phyloP scores from a whole-genome alignment of 2,113 vertebrate species.

The Bubo bubo region DNA sequence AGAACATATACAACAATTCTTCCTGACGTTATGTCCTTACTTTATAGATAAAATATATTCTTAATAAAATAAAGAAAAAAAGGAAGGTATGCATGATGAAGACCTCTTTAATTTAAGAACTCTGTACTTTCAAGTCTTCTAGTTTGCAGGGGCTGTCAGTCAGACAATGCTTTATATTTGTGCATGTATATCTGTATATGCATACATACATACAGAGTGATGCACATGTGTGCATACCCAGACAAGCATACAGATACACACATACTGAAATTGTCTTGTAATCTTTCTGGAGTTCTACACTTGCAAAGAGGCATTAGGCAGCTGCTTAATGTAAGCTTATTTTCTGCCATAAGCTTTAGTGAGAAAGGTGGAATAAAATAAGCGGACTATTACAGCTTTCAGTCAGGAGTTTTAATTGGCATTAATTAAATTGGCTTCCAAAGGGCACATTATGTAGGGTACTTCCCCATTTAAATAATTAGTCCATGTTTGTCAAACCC shows the following conservation, averaged over 20 bases:
- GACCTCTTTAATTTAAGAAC: not conserved
- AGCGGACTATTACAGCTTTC: not conserved
- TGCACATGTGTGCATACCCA: not conserved
- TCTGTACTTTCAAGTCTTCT: not conserved
- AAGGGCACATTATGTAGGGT: not conserved
- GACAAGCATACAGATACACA: not conserved
- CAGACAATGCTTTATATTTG: not conserved
- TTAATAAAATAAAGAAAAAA: not conserved
- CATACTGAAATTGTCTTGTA: not conserved
- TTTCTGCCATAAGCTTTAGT: not conserved
- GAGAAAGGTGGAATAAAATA: not conserved
- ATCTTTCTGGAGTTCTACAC: not conserved
- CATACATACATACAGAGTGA: not conserved
- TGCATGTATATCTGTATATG: not conserved
- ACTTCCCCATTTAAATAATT: conserved; percentile 39
- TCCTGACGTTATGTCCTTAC: not conserved
- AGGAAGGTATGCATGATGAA: not conserved
- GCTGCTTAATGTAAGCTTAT: not conserved
- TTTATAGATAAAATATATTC: not conserved
- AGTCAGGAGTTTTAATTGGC: conserved; percentile 36
- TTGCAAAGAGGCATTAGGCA: not conserved
- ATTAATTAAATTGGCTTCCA: conserved; percentile 45
- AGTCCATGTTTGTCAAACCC: conserved; percentile 29
- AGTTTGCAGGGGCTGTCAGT: not conserved
- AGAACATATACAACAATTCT: not conserved